Percentiles rank a stretch among this genome's conserved stretches.
phyloP scores from a whole-genome alignment of 2,888 invertebrate species.

The Salpingus planirostris region DNA sequence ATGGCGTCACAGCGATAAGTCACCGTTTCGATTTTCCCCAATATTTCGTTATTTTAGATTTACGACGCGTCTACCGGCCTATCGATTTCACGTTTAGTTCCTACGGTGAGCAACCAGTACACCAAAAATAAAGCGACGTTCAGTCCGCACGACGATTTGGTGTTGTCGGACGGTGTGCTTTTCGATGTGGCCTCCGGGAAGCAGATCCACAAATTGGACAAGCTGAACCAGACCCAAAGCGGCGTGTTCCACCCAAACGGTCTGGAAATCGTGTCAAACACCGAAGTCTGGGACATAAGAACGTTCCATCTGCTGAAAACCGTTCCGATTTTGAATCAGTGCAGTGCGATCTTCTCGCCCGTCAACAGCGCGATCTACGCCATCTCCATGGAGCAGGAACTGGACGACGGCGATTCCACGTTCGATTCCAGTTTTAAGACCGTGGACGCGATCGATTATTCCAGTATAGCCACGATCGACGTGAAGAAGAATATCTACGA shows the following conservation, averaged over 20 bases:
- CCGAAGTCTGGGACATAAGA: slow-evolving; percentile 96
- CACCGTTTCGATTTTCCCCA: no score
- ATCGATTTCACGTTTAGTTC: slow-evolving; percentile 63
- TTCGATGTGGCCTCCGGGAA: slow-evolving; percentile 86
- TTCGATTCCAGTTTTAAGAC: slow-evolving; percentile 93
- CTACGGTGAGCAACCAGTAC: slow-evolving; percentile 84
- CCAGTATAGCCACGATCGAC: slow-evolving; percentile 90
- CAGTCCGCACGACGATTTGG: slow-evolving; percentile 85
- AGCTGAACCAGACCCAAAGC: slow-evolving; percentile 88
- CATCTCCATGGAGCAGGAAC: slow-evolving; percentile 65
- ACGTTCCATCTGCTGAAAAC: slow-evolving; percentile 91
- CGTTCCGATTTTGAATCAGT: slow-evolving; percentile 88
- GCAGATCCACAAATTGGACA: slow-evolving; percentile 94
- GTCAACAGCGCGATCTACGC: slow-evolving; percentile 84
- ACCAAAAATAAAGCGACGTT: slow-evolving; percentile 90
- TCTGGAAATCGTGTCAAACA: slow-evolving; percentile 91
- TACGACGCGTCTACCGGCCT: slow-evolving; percentile 82
- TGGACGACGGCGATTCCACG: slow-evolving; percentile 61
- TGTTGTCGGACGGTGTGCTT: slow-evolving; percentile 91
- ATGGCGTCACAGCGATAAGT: no score
- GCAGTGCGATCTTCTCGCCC: slow-evolving; percentile 79
- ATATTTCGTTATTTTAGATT: slow-evolving; percentile 55
- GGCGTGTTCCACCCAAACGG: slow-evolving; percentile 96
- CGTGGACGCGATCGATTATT: slow-evolving; percentile 88
- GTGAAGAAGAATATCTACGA: slow-evolving; percentile 85